Evolutionary conservation across 2,888 invertebrate genomes (phyloP).

Genomic region (Proisotoma minuta): DNA sequence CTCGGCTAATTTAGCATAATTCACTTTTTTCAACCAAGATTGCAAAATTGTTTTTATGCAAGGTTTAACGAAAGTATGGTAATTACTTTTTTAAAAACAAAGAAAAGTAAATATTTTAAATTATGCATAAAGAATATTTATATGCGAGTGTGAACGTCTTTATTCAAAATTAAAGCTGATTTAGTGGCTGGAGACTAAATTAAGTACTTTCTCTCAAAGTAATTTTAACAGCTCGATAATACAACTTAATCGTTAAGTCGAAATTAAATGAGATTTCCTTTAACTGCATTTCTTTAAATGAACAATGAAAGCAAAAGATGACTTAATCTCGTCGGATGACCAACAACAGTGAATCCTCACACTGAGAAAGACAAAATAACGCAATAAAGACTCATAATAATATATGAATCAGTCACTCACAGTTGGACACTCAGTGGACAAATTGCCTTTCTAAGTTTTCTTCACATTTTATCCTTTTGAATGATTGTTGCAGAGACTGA

Average conservation of each 20-base stretch:
- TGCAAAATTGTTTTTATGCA: constrained; percentile 2
- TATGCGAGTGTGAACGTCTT: neutral
- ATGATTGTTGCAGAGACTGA: neutral
- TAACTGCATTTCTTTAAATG: neutral
- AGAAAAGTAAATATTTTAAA: neutral
- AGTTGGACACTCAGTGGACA: constrained; percentile 29
- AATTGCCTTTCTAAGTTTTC: constrained; percentile 10
- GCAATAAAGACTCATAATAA: constrained; percentile 12
- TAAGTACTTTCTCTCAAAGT: neutral
- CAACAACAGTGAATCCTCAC: constrained; percentile 6
- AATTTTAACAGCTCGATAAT: too few species aligned
- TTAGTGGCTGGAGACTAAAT: constrained; percentile 9
- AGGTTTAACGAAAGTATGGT: neutral
- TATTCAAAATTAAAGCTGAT: constrained; percentile 3
- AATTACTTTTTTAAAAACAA: neutral
- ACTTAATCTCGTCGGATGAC: constrained; percentile 25
- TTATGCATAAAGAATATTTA: neutral
- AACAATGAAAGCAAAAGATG: constrained; percentile 7
- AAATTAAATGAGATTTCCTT: too few species aligned
- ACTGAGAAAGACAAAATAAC: constrained; percentile 7
- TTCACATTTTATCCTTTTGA: neutral
- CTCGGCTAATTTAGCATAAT: constrained; percentile 9
- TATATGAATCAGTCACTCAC: constrained; percentile 40
- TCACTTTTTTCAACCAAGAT: constrained; percentile 9
- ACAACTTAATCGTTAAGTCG: too few species aligned